Base-by-base conservation (phyloP, 2,888 invertebrate species). In the Tetanocera ferruginea region DNA sequence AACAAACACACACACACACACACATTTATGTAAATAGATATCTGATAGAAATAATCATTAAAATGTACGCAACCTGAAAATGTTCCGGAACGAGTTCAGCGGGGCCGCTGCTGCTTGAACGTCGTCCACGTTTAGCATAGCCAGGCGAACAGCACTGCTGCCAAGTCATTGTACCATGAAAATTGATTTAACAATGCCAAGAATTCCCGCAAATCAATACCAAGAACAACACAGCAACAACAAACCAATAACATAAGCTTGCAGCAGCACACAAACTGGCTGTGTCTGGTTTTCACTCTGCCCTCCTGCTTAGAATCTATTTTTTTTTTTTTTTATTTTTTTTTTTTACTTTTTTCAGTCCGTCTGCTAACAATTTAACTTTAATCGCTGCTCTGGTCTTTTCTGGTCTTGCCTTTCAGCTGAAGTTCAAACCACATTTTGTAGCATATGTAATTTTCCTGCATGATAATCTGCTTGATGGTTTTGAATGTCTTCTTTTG, bases 191-290 rank as follows among this genome's bases (percentile, higher is more conserved):
- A 75, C 62, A 75, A 71, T 71, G 71, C 71, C 17, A 66, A 64
- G 74, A 75, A 75, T 75, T 75, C 51, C 66, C 28, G 28, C 64
- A 75, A 75, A 75, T 75, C 64, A 75, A 75, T 75, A 75, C 49
- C 31, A 19, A 72, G 17, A 55, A 55, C 49, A 67, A 67, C 49
- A 43, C 67, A 43, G 17, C 19, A 67, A 67, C 37, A 31, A 55
- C 28, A 60, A 23, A 60, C 34, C 64, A 28, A 17, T 31, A 31
- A 62, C 11, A 17, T 28, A 23, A 25, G 28, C 31, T 31, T 31
- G 28, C 62, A 28, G 62, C 62, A 25, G 62, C 62, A 25, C 62
- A 28, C 49, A 19, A 43, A 43, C 67, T 67, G n/a, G 51, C 52
- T 52, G 55, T 25, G n/a, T 19, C 55, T 19, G 25, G 60, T 28